A percentile compares a stretch with the other conserved stretches of the same genome.
Evolutionary conservation across 1,140 invertebrate species (phyloP).

Genomic region (Trissolcus basalis): DNA sequence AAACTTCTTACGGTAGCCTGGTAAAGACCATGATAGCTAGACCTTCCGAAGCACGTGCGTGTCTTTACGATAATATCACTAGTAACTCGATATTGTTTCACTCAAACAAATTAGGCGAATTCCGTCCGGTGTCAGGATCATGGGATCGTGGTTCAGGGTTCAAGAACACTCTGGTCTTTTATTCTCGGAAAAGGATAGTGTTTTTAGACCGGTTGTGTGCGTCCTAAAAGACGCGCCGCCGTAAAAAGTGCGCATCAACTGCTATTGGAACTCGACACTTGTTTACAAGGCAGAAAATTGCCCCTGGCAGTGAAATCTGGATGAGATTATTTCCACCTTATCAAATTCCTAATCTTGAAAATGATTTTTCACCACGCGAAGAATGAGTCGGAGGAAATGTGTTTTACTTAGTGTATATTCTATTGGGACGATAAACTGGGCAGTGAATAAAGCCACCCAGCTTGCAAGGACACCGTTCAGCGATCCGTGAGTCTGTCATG

Average conservation of each 20-base stretch:
- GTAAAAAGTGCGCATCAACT: too few species aligned
- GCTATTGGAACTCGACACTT: too few species aligned
- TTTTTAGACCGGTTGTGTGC: conserved; percentile 47
- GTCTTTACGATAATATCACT: conserved; percentile 69
- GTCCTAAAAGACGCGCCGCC: conserved; percentile 10
- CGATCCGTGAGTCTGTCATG: conserved; percentile 61
- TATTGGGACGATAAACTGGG: neutral
- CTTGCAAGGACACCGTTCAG: conserved; percentile 54
- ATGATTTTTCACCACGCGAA: too few species aligned
- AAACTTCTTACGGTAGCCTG: conserved; percentile 71
- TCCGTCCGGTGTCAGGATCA: conserved; percentile 59
- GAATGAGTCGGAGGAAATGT: too few species aligned
- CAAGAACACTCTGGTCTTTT: conserved; percentile 62
- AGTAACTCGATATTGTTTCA: conserved; percentile 76
- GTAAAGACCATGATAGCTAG: conserved; percentile 65
- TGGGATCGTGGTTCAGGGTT: conserved; percentile 63
- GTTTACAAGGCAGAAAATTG: too few species aligned
- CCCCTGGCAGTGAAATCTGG: too few species aligned
- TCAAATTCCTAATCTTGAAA: too few species aligned
- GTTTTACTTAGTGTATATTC: neutral
- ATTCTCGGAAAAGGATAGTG: conserved; percentile 48
- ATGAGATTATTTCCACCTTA: too few species aligned
- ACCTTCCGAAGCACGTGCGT: conserved; percentile 72
- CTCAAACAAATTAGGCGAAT: conserved; percentile 74
- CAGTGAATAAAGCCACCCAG: conserved; percentile 51